A percentile compares a stretch with the other conserved stretches of the same genome.
phyloP scores from a whole-genome alignment of 1,140 invertebrate species.

The Hypothenemus hampei region DNA sequence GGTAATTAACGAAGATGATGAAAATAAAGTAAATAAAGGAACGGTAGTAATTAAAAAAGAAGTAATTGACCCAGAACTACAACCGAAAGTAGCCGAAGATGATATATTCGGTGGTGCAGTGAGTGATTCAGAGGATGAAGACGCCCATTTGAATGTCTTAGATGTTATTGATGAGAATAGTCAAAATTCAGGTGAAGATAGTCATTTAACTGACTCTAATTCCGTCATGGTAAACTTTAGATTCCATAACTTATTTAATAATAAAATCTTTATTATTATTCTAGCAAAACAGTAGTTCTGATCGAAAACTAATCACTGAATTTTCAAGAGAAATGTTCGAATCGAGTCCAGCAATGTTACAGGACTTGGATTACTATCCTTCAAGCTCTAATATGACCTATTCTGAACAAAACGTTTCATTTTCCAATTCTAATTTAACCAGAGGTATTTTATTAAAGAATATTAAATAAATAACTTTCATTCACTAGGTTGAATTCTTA shows the following conservation, averaged over 20 bases:
- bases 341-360: constrained; percentile 34
- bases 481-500: constrained; percentile 24
- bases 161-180: constrained; percentile 75
- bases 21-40: constrained; percentile 57
- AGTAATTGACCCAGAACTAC: constrained; percentile 46
- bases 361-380: constrained; percentile 43
- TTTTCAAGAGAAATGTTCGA: constrained; percentile 45
- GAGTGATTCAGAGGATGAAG: constrained; percentile 76
- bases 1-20: constrained; percentile 87
- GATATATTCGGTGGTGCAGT: constrained; percentile 87
- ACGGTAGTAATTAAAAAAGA: constrained; percentile 54
- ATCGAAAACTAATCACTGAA: constrained; percentile 42
- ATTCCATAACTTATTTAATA: too few species aligned
- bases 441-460: constrained; percentile 41
- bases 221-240: constrained; percentile 51
- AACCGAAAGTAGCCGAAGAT: constrained; percentile 55
- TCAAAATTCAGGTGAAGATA: constrained; percentile 68
- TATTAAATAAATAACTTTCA: too few species aligned
- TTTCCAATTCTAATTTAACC: constrained; percentile 36
- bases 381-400: constrained; percentile 36
- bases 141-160: constrained; percentile 64
- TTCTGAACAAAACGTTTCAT: constrained; percentile 32
- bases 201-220: constrained; percentile 68
- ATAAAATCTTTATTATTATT: too few species aligned
- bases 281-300: too few species aligned